These are phyloP conservation scores for Capricornis sumatraensis DNA, from an alignment of 2,113 vertebrate genomes.

Conservation along the genomic window DNA sequence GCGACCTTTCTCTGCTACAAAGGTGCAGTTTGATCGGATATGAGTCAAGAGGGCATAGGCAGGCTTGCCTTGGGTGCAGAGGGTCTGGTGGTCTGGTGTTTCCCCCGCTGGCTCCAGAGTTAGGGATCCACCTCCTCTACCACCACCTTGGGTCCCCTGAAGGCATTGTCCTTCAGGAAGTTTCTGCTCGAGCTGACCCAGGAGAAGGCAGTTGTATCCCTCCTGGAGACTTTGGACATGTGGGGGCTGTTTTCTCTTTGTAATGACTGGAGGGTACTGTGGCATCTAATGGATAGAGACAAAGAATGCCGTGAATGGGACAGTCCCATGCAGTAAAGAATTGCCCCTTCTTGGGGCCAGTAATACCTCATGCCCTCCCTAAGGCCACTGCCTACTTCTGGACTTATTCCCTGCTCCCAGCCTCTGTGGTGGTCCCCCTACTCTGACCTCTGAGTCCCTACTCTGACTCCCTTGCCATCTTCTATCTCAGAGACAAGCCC, in stretches of 20 bases:
- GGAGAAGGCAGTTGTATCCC: background rate
- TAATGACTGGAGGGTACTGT: background rate
- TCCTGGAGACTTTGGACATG: background rate
- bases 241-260: background rate
- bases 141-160: background rate
- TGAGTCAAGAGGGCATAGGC: background rate
- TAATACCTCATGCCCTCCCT: background rate
- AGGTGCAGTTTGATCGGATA: background rate
- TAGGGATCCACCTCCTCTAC: rapidly evolving
- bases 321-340: background rate
- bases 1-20: background rate
- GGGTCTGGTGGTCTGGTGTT: background rate
- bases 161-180: background rate
- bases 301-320: background rate
- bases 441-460: background rate
- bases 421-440: background rate
- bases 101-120: rapidly evolving
- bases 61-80: background rate
- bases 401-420: background rate
- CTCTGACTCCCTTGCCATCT: background rate
- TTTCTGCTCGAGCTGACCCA: background rate
- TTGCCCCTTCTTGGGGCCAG: background rate
- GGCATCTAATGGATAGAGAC: background rate
- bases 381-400: background rate
- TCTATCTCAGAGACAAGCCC: background rate